Evolutionary conservation across 2,888 invertebrate species (phyloP).

Genomic region (Oscheius onirici): DNA sequence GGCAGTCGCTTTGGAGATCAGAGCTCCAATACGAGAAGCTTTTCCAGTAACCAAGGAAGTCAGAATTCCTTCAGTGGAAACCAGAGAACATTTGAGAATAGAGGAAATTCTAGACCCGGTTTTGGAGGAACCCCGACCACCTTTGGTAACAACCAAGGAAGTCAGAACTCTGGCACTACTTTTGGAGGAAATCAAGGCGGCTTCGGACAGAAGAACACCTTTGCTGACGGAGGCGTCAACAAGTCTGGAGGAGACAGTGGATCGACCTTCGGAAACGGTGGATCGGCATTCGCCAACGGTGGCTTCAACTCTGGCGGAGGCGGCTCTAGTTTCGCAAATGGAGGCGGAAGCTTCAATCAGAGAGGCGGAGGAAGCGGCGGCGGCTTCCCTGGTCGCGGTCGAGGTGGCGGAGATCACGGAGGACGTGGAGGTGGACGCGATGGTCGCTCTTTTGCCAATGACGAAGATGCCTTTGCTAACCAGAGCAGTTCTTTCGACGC

Average conservation of each 20-base stretch:
- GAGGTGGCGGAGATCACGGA: background rate
- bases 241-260: background rate
- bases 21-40: too few species aligned
- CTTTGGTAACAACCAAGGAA: background rate
- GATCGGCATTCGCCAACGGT: too few species aligned
- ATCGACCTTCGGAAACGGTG: background rate
- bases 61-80: too few species aligned
- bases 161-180: background rate
- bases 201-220: background rate
- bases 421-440: too few species aligned
- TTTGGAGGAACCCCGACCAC: background rate
- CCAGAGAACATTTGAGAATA: too few species aligned
- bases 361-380: too few species aligned
- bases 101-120: background rate
- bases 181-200: background rate
- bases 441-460: too few species aligned
- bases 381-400: too few species aligned
- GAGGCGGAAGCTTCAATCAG: too few species aligned
- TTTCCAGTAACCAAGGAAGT: too few species aligned
- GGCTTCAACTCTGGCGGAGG: background rate
- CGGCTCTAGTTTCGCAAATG: background rate
- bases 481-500: too few species aligned
- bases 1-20: background rate
- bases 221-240: background rate
- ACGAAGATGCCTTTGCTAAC: too few species aligned